Base-by-base conservation (phyloP, 2,888 invertebrate species). In the Stenotaenia linearis region DNA sequence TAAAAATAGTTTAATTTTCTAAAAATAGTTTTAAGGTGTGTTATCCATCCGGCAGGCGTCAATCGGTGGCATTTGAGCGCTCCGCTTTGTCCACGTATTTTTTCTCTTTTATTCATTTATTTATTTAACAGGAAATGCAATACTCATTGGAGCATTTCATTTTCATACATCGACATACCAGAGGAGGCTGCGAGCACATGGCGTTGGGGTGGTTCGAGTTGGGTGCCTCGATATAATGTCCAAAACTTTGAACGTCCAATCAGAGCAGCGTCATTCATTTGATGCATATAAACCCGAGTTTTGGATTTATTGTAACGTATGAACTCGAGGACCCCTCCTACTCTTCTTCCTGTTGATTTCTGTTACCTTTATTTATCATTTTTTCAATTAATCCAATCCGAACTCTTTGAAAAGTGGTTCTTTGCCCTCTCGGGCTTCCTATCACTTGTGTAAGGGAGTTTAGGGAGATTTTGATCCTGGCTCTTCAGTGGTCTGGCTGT, bases 391-490 rank as follows among this genome's bases (percentile, higher is more conserved):
- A 40, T 40, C 40, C 40, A n/a, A n/a, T n/a, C n/a, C n/a, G n/a
- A 0, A 4, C 12, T 3, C 40, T 40, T 40, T 40, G 40, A n/a
- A 18, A 56, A 18, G 9, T 56, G 23, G 56, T 56, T 56, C 56
- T 56, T 56, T 56, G 56, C 56, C 56, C 56, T 56, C 56, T n/a
- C 21, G n/a, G 21, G 56, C 21, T 56, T 56, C 56, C 56, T 56
- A 2, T 21, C 50, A 18, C 1, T n/a, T 21, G 56, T 18, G 56
- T 56, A n/a, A n/a, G n/a, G n/a, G n/a, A n/a, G 40, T 50, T 21
- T 50, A 18, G 12, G 45, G 78, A 40, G 23, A 40, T 40, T 78
- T 78, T 78, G 78, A 78, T 78, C 78, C 45, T 40, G 37, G 30
- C 78, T 78, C 28, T 50, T 50, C 78, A 50, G 56, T 56, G 56